Percentiles rank a stretch among this genome's conserved stretches.
Conservation (phyloP, 2,113 vertebrate species). For the Cygnus buccinator region DNA sequence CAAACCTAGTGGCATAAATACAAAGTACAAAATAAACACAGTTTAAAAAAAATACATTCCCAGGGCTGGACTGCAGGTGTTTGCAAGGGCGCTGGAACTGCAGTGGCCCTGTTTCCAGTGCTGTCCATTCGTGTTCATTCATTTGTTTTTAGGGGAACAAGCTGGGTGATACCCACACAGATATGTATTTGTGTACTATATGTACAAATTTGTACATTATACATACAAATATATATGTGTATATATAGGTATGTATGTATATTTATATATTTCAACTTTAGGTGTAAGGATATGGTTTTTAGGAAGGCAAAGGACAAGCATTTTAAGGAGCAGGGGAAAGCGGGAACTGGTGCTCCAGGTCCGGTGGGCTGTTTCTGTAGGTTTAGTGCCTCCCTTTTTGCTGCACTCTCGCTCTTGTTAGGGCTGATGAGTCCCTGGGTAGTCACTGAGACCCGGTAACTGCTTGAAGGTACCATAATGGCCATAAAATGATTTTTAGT, state of each 20-base stretch:
- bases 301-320: not conserved
- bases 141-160: not conserved
- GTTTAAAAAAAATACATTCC: rapidly evolving
- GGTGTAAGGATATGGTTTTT: not conserved
- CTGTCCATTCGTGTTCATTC: not conserved
- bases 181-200: rapidly evolving
- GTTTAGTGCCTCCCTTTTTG: not conserved
- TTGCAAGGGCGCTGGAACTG: not conserved
- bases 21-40: not conserved
- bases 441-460: conserved; percentile 56
- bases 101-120: rapidly evolving
- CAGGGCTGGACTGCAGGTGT: not conserved
- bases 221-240: rapidly evolving
- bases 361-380: not conserved
- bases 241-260: rapidly evolving
- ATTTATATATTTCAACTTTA: not conserved
- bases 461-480: conserved; percentile 59
- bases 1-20: not conserved
- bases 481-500: conserved; percentile 68
- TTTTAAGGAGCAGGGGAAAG: not conserved
- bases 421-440: conserved; percentile 65
- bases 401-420: conserved; percentile 41
- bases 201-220: rapidly evolving
- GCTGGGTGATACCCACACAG: rapidly evolving
- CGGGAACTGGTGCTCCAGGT: not conserved